These are phyloP conservation scores for Steinernema carpocapsae DNA, from an alignment of 2,888 invertebrate genomes.

Conservation along the genomic window DNA sequence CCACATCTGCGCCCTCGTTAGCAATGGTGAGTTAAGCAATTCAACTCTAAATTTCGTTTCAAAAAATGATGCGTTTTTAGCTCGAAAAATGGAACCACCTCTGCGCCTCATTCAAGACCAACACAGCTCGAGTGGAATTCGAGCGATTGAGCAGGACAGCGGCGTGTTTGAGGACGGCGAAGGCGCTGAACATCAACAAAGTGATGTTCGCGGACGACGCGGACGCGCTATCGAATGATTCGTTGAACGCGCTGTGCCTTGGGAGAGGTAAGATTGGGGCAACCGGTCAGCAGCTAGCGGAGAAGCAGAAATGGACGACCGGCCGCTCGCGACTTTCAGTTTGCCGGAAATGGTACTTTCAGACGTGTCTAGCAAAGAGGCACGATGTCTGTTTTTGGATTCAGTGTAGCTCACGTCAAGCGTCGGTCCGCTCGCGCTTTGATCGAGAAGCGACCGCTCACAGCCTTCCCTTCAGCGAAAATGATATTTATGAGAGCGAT, in stretches of 20 bases:
- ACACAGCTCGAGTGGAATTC: conserved; percentile 47
- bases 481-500: no score
- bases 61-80: background rate
- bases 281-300: background rate
- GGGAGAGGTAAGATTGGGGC: conserved; percentile 49
- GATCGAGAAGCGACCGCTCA: no score
- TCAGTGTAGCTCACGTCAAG: no score
- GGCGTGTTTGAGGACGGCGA: conserved; percentile 38
- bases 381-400: no score
- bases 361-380: no score
- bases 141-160: conserved; percentile 46
- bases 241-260: conserved; percentile 52
- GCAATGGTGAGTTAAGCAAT: conserved; percentile 41
- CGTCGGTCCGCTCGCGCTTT: no score
- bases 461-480: no score
- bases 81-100: conserved; percentile 32
- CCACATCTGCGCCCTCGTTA: conserved; percentile 7
- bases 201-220: conserved; percentile 52
- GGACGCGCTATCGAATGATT: conserved; percentile 48
- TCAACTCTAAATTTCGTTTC: background rate
- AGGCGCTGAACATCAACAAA: conserved; percentile 40
- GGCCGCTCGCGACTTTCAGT: background rate
- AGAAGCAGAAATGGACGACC: background rate
- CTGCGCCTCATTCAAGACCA: conserved; percentile 41
- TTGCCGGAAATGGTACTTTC: no score